Evolutionary conservation across 1,140 invertebrate genomes (phyloP).

Genomic region (Aradophagus sp.): DNA sequence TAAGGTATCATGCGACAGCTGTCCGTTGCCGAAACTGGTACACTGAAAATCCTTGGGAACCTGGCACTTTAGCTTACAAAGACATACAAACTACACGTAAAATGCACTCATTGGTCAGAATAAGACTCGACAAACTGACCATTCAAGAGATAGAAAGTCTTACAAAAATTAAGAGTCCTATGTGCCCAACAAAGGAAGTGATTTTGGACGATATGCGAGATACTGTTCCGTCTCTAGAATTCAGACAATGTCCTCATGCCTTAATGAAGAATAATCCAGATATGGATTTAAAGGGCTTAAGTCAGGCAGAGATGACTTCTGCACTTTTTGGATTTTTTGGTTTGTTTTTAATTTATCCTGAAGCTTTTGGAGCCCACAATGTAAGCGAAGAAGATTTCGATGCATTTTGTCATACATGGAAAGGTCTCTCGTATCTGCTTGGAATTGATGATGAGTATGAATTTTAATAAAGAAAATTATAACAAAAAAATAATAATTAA

Average conservation of each 20-base stretch:
- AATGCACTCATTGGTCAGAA: constrained; percentile 70
- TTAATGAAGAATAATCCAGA: constrained; percentile 74
- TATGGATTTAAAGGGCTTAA: constrained; percentile 58
- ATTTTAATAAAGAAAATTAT: background rate
- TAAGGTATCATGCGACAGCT: too few species aligned
- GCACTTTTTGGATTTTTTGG: constrained; percentile 90
- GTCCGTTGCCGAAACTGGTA: constrained; percentile 76
- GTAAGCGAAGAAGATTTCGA: constrained; percentile 78
- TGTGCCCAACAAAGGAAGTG: constrained; percentile 60
- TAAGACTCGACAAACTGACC: constrained; percentile 52
- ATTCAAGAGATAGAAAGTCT: constrained; percentile 48
- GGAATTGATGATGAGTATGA: constrained; percentile 84
- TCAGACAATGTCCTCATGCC: constrained; percentile 64
- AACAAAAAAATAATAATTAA: background rate
- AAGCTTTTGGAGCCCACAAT: constrained; percentile 78
- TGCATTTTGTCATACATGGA: constrained; percentile 88
- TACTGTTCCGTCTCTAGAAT: constrained; percentile 42
- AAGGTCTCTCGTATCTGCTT: constrained; percentile 83
- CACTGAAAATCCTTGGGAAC: constrained; percentile 71
- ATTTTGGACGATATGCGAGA: constrained; percentile 50
- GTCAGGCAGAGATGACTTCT: constrained; percentile 85
- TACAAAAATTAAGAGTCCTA: constrained; percentile 72
- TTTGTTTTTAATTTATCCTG: constrained; percentile 78
- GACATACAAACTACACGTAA: constrained; percentile 71
- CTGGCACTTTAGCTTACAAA: constrained; percentile 67